Conservation (phyloP, 2,797 vertebrate genomes). For the Micrastur ruficollis region DNA sequence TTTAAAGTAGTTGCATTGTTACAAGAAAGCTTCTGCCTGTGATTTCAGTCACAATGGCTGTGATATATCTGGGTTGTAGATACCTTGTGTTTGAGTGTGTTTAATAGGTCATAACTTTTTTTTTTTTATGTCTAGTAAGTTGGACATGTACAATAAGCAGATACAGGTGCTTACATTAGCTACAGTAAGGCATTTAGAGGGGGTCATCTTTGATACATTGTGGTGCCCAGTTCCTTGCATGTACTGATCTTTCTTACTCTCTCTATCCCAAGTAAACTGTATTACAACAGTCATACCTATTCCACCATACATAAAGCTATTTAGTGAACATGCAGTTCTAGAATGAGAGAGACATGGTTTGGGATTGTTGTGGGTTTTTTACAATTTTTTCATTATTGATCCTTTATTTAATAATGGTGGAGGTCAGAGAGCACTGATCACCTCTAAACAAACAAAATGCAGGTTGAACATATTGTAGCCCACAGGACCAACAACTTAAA, state of each 20-base stretch:
- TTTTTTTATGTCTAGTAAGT: background rate
- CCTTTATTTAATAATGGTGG: background rate
- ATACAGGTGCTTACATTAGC: background rate
- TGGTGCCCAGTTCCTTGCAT: background rate
- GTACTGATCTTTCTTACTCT: background rate
- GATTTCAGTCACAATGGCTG: background rate
- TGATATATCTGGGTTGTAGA: background rate
- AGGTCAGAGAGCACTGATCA: background rate
- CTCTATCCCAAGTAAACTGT: background rate
- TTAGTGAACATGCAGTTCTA: background rate
- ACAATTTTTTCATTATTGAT: background rate
- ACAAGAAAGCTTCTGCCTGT: background rate
- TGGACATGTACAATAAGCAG: background rate
- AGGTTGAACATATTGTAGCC: background rate
- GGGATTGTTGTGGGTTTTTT: background rate
- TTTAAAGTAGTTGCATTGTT: background rate
- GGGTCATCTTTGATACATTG: background rate
- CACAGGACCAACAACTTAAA: background rate
- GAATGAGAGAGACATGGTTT: background rate
- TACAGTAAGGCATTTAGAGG: background rate
- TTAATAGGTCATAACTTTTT: background rate
- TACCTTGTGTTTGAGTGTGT: background rate
- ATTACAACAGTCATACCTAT: background rate
- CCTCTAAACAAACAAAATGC: background rate
- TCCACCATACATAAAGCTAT: background rate